phyloP scores from a whole-genome alignment of 1,140 invertebrate genomes.

The Lasaia peninsularis region DNA sequence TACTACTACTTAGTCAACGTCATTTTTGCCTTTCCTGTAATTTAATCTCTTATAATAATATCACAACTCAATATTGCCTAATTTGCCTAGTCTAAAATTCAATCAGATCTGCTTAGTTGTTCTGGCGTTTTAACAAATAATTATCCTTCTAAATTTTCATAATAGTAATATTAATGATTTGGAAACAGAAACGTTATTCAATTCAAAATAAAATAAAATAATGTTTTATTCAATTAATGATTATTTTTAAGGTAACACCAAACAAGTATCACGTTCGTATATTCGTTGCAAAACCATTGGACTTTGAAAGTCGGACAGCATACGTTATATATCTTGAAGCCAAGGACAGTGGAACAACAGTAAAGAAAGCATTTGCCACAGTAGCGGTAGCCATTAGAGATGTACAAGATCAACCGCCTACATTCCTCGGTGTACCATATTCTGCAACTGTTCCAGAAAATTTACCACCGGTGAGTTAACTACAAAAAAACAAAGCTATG shows the following conservation, averaged over 20 bases:
- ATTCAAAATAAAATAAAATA: no score
- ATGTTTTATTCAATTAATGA: neutral
- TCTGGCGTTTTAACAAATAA: no score
- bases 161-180: no score
- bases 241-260: slow-evolving; percentile 75
- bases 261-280: slow-evolving; percentile 85
- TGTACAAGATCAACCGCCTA: slow-evolving; percentile 88
- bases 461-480: slow-evolving; percentile 76
- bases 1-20: no score
- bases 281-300: slow-evolving; percentile 80
- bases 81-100: no score
- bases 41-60: no score
- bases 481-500: no score
- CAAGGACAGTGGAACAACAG: slow-evolving; percentile 80
- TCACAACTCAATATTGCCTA: no score
- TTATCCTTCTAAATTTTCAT: no score
- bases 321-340: slow-evolving; percentile 85
- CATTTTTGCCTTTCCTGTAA: no score
- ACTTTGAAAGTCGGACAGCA: slow-evolving; percentile 85
- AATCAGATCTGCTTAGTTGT: no score
- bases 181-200: no score
- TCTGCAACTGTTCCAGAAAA: slow-evolving; percentile 87
- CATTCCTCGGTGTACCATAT: slow-evolving; percentile 87
- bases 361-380: slow-evolving; percentile 81
- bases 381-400: slow-evolving; percentile 86